These are phyloP conservation scores for Terrapene triunguis DNA, from an alignment of 2,113 vertebrate genomes.

Conservation along the genomic window DNA sequence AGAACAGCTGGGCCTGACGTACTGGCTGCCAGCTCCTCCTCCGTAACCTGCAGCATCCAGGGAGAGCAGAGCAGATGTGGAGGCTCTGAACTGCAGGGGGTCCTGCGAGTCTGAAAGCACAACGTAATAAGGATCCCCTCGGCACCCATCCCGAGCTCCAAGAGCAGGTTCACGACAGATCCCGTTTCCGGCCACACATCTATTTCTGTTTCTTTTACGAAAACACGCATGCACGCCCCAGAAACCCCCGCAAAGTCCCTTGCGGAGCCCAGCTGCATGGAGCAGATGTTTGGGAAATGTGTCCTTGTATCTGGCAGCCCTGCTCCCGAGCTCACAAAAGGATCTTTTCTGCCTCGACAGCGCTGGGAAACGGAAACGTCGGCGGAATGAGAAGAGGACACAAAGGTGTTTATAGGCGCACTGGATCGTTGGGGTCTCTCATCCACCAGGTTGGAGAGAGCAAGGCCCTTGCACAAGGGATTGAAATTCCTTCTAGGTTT, in stretches of 20 bases:
- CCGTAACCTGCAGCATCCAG: neutral
- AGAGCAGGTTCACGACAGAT: neutral
- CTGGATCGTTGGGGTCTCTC: neutral
- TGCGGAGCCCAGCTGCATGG: constrained; percentile 18
- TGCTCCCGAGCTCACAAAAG: neutral
- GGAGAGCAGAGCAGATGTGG: neutral
- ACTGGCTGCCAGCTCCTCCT: neutral
- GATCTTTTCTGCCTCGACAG: constrained; percentile 8
- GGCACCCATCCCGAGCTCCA: neutral
- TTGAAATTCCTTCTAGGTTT: neutral
- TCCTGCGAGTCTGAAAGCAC: neutral
- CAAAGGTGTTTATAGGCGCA: neutral
- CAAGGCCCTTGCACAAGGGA: neutral
- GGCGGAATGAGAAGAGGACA: neutral
- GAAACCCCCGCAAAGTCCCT: neutral
- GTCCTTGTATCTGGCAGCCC: neutral
- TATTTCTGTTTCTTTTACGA: neutral
- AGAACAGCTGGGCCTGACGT: neutral
- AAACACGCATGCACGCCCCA: neutral
- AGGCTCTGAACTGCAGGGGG: neutral
- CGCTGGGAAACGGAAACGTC: neutral
- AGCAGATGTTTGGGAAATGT: constrained; percentile 25
- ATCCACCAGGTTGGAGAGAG: neutral
- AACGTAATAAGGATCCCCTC: neutral
- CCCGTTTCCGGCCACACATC: constrained; percentile 54